Percentiles rank a stretch among this genome's conserved stretches.
These are phyloP conservation scores for Chymomyza caudatula DNA, from an alignment of 2,888 invertebrate species.

Conservation along the genomic window DNA sequence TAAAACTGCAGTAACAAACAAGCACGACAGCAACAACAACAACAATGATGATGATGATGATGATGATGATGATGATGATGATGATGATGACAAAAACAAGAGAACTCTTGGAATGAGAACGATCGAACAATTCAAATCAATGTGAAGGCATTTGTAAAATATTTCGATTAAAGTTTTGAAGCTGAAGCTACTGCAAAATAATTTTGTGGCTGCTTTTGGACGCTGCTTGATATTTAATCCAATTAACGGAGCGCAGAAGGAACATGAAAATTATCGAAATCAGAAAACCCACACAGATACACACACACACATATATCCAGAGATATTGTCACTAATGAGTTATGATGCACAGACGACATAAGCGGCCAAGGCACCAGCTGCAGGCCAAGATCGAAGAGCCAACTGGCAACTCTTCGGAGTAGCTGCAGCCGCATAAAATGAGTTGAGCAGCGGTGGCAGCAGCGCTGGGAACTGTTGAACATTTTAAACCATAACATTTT, in stretches of 20 bases:
- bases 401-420: slow-evolving; percentile 1
- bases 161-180: slow-evolving; percentile 29
- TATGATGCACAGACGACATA: slow-evolving; percentile 70
- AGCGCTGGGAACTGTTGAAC: slow-evolving; percentile 53
- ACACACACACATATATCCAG: slow-evolving; percentile 8
- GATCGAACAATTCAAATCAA: slow-evolving; percentile 60
- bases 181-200: slow-evolving; percentile 55
- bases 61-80: slow-evolving; percentile 15
- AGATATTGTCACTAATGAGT: slow-evolving; percentile 74
- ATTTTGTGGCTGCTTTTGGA: slow-evolving; percentile 25
- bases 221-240: slow-evolving; percentile 64
- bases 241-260: slow-evolving; percentile 50
- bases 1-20: slow-evolving; percentile 33
- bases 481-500: slow-evolving; percentile 77
- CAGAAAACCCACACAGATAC: slow-evolving; percentile 64
- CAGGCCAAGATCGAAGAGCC: slow-evolving; percentile 13
- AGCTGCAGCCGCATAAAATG: slow-evolving; percentile 24
- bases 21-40: slow-evolving; percentile 26
- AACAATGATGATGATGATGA: slow-evolving; percentile 26
- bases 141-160: slow-evolving; percentile 66
- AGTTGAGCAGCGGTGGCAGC: slow-evolving; percentile 1
- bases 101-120: slow-evolving; percentile 26
- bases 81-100: slow-evolving; percentile 31
- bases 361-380: slow-evolving; percentile 39
- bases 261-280: slow-evolving; percentile 64